Base-by-base conservation (phyloP, 2,113 vertebrate genomes). In the Heteronetta atricapilla region DNA sequence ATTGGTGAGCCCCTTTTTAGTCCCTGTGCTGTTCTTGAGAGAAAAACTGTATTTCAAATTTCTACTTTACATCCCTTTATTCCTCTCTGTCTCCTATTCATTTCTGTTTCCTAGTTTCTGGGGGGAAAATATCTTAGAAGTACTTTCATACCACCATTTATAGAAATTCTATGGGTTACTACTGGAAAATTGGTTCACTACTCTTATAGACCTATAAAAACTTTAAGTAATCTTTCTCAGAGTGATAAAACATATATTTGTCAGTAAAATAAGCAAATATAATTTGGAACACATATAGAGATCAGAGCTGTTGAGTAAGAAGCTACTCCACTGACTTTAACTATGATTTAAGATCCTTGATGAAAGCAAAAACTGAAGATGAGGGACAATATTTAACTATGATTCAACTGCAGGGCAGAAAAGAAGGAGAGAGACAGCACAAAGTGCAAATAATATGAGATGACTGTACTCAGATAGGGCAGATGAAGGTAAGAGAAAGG, bases 261-360 rank as follows among this genome's bases (percentile, higher is more conserved):
- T 77, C 44, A 67, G 72, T 70, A 91, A 95, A 94, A 19, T 56
- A 91, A 88, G 55, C 16, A 93, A 80, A 95, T 86, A 87, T 55
- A 90, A 87, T 62, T 62, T 38, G 10, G 19, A 25, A 86, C 72
- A 70, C 13, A 70, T 25, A 48, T 8, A 91, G 14, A 18, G 44
- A 86, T 87, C 58, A 79, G 62, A 91, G 13, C 12, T 76, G 44
- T 82, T 91, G 48, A 50, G 9, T 77, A 70, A 80, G 44, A 73
- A 91, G 19, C 7, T 56, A 69, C 26, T 84, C 66, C 48, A 56
- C 19, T 88, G 68, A 64, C 29, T 68, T 55, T 17, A 55, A 52
- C 11, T 56, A 20, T 58, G 25, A 85, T 60, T 90, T 70, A 88
- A 86, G 31, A 83, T 38, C 16, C 28, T 59, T 83, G n/a, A 83